A percentile compares a stretch with the other conserved stretches of the same genome.
These are phyloP conservation scores for Arremon aurantiirostris DNA, from an alignment of 2,797 vertebrate species.

Conservation along the genomic window DNA sequence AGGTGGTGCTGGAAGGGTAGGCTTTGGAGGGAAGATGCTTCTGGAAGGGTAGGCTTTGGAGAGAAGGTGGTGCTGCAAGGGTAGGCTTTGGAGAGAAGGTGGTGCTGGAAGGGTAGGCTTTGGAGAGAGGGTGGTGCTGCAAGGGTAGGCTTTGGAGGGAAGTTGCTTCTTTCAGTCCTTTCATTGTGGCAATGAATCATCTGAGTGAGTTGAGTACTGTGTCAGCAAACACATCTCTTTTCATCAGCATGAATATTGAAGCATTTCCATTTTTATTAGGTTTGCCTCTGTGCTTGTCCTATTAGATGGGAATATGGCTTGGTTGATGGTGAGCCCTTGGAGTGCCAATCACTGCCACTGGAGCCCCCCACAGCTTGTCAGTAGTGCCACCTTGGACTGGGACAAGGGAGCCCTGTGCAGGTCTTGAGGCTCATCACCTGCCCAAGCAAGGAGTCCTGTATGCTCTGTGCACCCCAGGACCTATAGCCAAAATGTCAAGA, in stretches of 20 bases:
- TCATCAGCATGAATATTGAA: background rate
- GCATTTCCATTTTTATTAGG: background rate
- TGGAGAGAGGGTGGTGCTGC: background rate
- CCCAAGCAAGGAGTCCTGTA: background rate
- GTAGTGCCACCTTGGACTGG: background rate
- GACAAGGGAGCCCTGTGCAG: background rate
- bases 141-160: background rate
- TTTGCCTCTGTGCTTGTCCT: background rate
- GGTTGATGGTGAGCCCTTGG: background rate
- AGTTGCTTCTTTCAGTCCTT: background rate
- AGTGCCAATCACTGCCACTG: fast-evolving
- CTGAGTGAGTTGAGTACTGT: background rate
- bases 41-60: background rate
- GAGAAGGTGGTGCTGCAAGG: background rate
- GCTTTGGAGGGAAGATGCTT: background rate
- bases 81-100: background rate
- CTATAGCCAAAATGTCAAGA: background rate
- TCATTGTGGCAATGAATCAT: background rate
- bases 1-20: background rate
- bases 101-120: background rate
- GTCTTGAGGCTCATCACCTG: background rate
- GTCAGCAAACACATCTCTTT: background rate
- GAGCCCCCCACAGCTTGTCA: background rate
- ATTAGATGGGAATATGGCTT: background rate
- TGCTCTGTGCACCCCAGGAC: background rate